Percentiles rank a stretch among this genome's conserved stretches.
Conservation (phyloP, 2,113 vertebrate species). For the Galemys pyrenaicus region DNA sequence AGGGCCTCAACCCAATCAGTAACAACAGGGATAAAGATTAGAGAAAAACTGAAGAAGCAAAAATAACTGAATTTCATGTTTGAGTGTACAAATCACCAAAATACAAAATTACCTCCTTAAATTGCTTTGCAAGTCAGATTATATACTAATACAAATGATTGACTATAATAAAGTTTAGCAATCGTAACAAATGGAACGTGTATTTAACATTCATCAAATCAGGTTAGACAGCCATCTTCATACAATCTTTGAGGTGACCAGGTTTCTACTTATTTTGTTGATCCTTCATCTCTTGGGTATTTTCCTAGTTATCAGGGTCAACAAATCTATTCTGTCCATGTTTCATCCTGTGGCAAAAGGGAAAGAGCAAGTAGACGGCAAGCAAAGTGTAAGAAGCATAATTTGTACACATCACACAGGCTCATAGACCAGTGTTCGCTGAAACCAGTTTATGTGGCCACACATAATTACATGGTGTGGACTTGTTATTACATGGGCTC, state of each 20-base stretch:
- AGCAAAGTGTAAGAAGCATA: background rate
- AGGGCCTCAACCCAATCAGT: background rate
- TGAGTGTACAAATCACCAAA: background rate
- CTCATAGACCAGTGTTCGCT: background rate
- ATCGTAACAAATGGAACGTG: background rate
- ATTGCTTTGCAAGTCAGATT: background rate
- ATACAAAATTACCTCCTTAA: background rate
- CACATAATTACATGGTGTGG: background rate
- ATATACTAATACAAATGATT: background rate
- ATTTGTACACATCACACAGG: background rate
- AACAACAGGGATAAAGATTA: slow-evolving; percentile 23
- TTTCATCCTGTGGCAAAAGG: background rate
- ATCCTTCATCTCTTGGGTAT: background rate
- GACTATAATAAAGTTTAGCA: background rate
- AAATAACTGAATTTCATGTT: slow-evolving; percentile 21
- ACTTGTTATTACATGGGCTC: background rate
- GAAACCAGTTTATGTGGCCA: background rate
- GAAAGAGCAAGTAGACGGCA: background rate
- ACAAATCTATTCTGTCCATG: slow-evolving; percentile 9
- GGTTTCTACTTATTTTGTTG: slow-evolving; percentile 14
- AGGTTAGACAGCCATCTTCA: background rate
- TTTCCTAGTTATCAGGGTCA: slow-evolving; percentile 14
- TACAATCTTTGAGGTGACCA: background rate
- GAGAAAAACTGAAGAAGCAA: background rate
- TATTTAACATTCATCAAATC: background rate